These are phyloP conservation scores for Mya arenaria DNA, from an alignment of 1,140 invertebrate species.

Conservation along the genomic window DNA sequence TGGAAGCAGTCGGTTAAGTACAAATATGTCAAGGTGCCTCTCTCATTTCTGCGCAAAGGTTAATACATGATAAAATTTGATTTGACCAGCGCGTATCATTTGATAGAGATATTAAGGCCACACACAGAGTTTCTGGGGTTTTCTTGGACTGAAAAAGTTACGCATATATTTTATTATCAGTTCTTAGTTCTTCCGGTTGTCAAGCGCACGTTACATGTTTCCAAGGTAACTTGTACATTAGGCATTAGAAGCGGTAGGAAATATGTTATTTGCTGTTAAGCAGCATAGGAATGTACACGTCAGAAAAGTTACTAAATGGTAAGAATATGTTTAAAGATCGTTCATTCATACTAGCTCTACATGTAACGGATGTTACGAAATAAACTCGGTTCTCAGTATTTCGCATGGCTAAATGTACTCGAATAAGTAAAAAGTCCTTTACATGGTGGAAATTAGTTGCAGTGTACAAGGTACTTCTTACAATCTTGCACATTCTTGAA, in stretches of 20 bases:
- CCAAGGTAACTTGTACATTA: slow-evolving; percentile 10
- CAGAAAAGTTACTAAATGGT: not conserved
- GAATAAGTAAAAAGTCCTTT: slow-evolving; percentile 20
- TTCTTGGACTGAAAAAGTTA: slow-evolving; percentile 30
- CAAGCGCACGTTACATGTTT: slow-evolving; percentile 42
- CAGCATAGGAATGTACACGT: not conserved
- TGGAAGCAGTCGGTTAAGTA: slow-evolving; percentile 24
- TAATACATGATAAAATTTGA: slow-evolving; percentile 32
- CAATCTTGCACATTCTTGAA: not conserved
- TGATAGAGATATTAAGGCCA: slow-evolving; percentile 33
- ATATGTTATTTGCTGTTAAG: not conserved
- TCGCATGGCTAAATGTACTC: slow-evolving; percentile 38
- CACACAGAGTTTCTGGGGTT: slow-evolving; percentile 41
- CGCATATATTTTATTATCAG: slow-evolving; percentile 1
- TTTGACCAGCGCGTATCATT: slow-evolving; percentile 27
- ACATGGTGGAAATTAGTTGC: slow-evolving; percentile 47
- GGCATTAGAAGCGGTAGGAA: not conserved
- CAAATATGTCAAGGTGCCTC: not conserved
- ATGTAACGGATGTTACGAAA: slow-evolving; percentile 36
- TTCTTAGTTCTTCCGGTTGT: slow-evolving; percentile 51
- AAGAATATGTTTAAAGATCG: slow-evolving; percentile 1
- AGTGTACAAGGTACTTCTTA: slow-evolving; percentile 7
- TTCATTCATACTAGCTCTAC: slow-evolving; percentile 14
- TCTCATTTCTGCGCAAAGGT: not conserved
- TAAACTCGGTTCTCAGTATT: not conserved